Percentiles rank a stretch among this genome's conserved stretches.
phyloP scores from a whole-genome alignment of 2,888 invertebrate genomes.

The Agonum fuliginosum region DNA sequence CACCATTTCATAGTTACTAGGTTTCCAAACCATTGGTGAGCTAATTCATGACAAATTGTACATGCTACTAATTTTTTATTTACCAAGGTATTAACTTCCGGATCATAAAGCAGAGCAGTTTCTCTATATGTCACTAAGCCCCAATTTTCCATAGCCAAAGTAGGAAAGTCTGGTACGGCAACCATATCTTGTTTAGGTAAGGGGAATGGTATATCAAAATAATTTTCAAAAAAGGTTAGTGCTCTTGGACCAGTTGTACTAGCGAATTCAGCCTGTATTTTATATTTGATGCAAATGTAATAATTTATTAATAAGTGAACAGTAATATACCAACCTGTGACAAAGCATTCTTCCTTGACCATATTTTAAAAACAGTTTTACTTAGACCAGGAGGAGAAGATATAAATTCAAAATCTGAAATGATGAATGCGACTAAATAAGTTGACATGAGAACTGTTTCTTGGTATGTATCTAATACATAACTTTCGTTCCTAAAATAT shows the following conservation, averaged over 20 bases:
- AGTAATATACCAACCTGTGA: slow-evolving; percentile 76
- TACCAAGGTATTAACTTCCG: slow-evolving; percentile 76
- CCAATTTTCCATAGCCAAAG: slow-evolving; percentile 88
- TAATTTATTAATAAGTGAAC: slow-evolving; percentile 49
- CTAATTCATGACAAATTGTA: slow-evolving; percentile 74
- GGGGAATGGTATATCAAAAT: slow-evolving; percentile 84
- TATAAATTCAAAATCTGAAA: slow-evolving; percentile 82
- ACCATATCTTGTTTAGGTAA: slow-evolving; percentile 87
- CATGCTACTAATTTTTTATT: slow-evolving; percentile 79
- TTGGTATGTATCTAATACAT: slow-evolving; percentile 84
- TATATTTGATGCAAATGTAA: neutral
- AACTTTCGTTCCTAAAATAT: slow-evolving; percentile 76
- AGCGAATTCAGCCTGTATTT: slow-evolving; percentile 82
- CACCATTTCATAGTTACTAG: slow-evolving; percentile 90
- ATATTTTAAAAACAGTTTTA: slow-evolving; percentile 76
- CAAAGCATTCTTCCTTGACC: slow-evolving; percentile 84
- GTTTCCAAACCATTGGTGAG: slow-evolving; percentile 89
- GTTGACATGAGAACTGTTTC: slow-evolving; percentile 93
- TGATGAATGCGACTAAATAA: slow-evolving; percentile 89
- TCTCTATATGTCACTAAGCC: slow-evolving; percentile 90
- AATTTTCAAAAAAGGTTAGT: slow-evolving; percentile 82
- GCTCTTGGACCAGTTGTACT: slow-evolving; percentile 84
- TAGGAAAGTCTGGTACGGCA: slow-evolving; percentile 86
- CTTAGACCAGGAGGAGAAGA: slow-evolving; percentile 73
- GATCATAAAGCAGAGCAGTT: slow-evolving; percentile 81